These are phyloP conservation scores for Phataginus tetradactyla DNA, from an alignment of 2,797 vertebrate genomes.

Conservation along the genomic window DNA sequence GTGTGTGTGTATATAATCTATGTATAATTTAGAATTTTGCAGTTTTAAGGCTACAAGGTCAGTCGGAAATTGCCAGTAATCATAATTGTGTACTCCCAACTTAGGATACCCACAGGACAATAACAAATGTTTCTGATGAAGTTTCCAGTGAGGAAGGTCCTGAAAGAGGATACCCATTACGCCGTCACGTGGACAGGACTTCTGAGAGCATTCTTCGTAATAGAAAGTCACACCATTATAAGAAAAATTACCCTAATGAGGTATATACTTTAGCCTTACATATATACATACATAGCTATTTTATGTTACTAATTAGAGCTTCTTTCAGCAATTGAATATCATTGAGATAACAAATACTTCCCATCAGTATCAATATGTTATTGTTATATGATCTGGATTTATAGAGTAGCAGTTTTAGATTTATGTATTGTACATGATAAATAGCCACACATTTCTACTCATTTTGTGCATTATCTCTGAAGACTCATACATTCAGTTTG, in stretches of 20 bases:
- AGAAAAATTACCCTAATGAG: conserved; percentile 95
- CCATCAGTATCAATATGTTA: neutral
- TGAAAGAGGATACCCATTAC: conserved; percentile 90
- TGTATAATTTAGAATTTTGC: neutral
- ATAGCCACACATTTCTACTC: neutral
- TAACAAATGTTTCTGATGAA: conserved; percentile 93
- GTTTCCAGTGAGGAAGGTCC: conserved; percentile 98
- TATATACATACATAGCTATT: neutral
- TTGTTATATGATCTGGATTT: neutral
- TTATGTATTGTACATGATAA: neutral
- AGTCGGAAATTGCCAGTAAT: neutral
- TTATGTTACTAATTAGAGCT: neutral
- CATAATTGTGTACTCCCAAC: conserved; percentile 41
- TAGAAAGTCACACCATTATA: conserved; percentile 95
- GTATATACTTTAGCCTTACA: conserved; percentile 82
- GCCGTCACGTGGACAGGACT: conserved; percentile 89
- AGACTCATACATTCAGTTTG: neutral
- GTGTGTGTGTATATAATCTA: neutral
- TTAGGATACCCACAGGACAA: conserved; percentile 88
- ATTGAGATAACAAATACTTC: conserved; percentile 29
- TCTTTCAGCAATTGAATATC: conserved; percentile 6
- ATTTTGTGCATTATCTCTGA: neutral
- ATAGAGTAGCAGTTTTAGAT: neutral
- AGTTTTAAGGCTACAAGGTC: neutral
- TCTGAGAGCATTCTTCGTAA: conserved; percentile 92